phyloP scores from a whole-genome alignment of 2,797 vertebrate genomes.

The Apogon hyalosoma region DNA sequence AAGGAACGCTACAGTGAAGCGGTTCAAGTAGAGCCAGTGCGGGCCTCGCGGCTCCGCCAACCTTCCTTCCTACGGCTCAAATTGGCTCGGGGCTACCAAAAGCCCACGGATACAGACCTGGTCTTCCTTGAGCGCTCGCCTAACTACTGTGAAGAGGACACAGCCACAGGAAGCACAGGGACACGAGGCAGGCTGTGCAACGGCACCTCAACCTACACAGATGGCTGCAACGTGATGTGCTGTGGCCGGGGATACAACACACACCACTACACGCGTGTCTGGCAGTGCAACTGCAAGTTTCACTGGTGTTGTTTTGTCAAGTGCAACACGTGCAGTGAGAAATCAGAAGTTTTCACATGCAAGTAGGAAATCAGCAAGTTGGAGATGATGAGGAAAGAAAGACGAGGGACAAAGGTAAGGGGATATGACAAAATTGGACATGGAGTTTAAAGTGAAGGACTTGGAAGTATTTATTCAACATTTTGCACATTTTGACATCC shows the following conservation, averaged over 20 bases:
- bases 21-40: constrained; percentile 94
- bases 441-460: constrained; percentile 56
- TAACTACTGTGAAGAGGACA: constrained; percentile 99
- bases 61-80: constrained; percentile 97
- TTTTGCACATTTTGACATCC: constrained; percentile 90
- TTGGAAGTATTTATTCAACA: constrained; percentile 78
- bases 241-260: constrained; percentile 96
- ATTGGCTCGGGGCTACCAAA: constrained; percentile 94
- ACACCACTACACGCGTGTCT: constrained; percentile 96
- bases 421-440: constrained; percentile 15
- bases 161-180: constrained; percentile 91
- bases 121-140: constrained; percentile 98
- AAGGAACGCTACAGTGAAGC: constrained; percentile 95
- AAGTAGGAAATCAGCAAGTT: constrained; percentile 81
- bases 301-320: constrained; percentile 99
- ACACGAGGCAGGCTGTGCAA: constrained; percentile 96
- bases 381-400: constrained; percentile 46
- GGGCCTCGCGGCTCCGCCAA: constrained; percentile 93
- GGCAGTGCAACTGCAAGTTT: constrained; percentile 99
- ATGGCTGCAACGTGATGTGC: constrained; percentile 96
- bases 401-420: constrained; percentile 32
- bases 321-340: constrained; percentile 97
- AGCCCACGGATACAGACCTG: constrained; percentile 95
- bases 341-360: constrained; percentile 97
- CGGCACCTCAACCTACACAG: constrained; percentile 89